These are phyloP conservation scores for Spodoptera litura DNA, from an alignment of 1,140 invertebrate genomes.

Conservation along the genomic window DNA sequence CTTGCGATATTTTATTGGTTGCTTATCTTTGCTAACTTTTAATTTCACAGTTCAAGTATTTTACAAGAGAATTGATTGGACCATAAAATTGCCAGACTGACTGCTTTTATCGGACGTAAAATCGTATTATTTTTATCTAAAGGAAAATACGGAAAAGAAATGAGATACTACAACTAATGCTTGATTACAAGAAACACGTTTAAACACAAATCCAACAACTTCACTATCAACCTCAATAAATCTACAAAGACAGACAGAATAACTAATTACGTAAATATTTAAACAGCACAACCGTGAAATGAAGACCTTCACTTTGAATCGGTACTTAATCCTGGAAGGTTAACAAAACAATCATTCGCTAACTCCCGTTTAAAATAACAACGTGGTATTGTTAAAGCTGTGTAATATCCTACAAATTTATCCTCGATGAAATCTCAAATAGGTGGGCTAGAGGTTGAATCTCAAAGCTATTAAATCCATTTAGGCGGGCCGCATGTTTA, in stretches of 20 bases:
- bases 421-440: constrained; percentile 37
- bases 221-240: constrained; percentile 16
- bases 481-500: constrained; percentile 14
- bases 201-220: constrained; percentile 8
- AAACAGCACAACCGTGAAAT: constrained; percentile 23
- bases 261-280: constrained; percentile 34
- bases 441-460: constrained; percentile 35
- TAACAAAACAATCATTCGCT: constrained; percentile 28
- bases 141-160: neutral
- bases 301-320: constrained; percentile 4
- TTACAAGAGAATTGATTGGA: neutral
- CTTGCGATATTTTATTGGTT: constrained; percentile 63
- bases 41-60: constrained; percentile 48
- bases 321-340: constrained; percentile 7
- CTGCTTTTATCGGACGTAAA: neutral
- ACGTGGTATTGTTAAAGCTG: constrained; percentile 22
- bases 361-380: constrained; percentile 26
- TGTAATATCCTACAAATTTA: constrained; percentile 41
- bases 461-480: constrained; percentile 39
- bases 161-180: neutral
- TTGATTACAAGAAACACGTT: neutral
- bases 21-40: constrained; percentile 53
- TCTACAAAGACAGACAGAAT: constrained; percentile 10
- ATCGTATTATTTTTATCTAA: neutral
- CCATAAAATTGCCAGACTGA: neutral